Evolutionary conservation across 2,888 invertebrate genomes (phyloP).

Genomic region (Scaptodrosophila latifasciaeformis): DNA sequence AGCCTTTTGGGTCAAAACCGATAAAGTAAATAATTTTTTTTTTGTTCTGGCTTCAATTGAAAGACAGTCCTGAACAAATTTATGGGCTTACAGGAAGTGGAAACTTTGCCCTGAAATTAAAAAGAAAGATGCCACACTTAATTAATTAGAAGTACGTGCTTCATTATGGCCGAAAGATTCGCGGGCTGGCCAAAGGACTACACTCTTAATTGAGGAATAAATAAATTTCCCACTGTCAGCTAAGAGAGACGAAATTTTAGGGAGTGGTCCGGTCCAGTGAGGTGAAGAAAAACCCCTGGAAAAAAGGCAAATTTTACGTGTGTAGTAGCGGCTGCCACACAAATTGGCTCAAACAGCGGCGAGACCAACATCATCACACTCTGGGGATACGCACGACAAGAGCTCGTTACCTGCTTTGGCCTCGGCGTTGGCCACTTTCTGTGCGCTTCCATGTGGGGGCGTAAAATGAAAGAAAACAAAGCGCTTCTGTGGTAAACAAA

Average conservation of each 20-base stretch:
- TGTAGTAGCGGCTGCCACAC: constrained; percentile 39
- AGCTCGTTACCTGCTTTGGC: too few species aligned
- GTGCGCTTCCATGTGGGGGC: too few species aligned
- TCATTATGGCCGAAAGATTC: constrained; percentile 45
- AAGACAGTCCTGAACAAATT: too few species aligned
- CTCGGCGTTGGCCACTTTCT: too few species aligned
- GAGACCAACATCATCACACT: constrained; percentile 54
- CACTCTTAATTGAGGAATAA: constrained; percentile 53
- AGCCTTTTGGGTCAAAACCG: too few species aligned
- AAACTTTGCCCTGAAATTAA: constrained; percentile 41
- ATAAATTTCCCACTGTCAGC: constrained; percentile 60
- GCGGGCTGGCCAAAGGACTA: neutral
- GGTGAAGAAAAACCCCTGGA: neutral
- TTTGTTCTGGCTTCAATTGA: too few species aligned
- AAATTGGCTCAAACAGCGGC: constrained; percentile 41
- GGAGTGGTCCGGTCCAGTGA: too few species aligned
- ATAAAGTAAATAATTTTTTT: too few species aligned
- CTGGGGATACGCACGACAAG: constrained; percentile 41
- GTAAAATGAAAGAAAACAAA: neutral
- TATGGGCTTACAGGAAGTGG: too few species aligned
- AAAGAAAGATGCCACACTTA: constrained; percentile 62
- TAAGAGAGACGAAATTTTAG: too few species aligned
- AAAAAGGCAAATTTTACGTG: too few species aligned
- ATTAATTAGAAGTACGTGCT: constrained; percentile 66
- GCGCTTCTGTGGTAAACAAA: constrained; percentile 35